Percentiles rank a stretch among this genome's conserved stretches.
Evolutionary conservation across 2,113 vertebrate genomes (phyloP).

Genomic region (Saguinus midas): DNA sequence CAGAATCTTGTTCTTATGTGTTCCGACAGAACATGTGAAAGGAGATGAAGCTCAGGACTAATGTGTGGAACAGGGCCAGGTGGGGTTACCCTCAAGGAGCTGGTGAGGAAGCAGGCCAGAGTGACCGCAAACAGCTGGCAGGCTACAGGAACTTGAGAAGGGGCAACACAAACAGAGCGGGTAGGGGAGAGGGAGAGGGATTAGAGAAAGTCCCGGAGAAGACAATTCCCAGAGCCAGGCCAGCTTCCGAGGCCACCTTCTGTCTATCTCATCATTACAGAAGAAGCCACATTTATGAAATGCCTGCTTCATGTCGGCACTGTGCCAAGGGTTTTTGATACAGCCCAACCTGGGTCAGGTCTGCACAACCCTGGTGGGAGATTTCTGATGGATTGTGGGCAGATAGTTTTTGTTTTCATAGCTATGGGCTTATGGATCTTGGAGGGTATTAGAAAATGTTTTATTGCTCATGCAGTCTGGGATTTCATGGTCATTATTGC

Average conservation of each 20-base stretch:
- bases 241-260: not conserved
- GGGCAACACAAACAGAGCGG: accelerated
- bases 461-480: not conserved
- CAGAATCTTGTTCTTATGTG: not conserved
- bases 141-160: not conserved
- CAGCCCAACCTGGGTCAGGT: not conserved
- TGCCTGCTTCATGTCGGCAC: accelerated
- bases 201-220: not conserved
- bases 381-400: not conserved
- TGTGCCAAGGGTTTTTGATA: not conserved
- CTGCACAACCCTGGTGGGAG: not conserved
- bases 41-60: not conserved
- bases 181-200: accelerated
- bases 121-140: not conserved
- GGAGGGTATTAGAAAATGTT: not conserved
- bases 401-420: not conserved
- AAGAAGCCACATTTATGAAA: not conserved
- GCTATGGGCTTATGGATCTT: not conserved
- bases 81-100: not conserved
- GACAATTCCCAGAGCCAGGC: accelerated
- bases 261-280: not conserved
- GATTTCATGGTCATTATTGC: not conserved
- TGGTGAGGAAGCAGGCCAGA: not conserved
- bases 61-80: no score
- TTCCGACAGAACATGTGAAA: not conserved